Conservation (phyloP, 2,888 invertebrate species). For the Tholera decimalis region DNA sequence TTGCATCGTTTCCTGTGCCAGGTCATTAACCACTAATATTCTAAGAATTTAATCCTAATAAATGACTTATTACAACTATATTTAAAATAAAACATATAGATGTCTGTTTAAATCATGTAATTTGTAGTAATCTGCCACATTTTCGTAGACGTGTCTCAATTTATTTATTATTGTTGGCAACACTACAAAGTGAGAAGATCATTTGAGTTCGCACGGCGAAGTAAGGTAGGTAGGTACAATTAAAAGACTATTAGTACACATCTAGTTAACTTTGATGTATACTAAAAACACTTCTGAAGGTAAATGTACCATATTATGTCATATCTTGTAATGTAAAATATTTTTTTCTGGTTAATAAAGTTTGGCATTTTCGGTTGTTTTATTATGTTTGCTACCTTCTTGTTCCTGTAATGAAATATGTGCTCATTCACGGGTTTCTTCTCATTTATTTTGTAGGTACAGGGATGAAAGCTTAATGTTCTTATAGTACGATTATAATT, state of each 20-base stretch:
- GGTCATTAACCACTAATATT: slow-evolving; percentile 54
- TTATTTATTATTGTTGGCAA: slow-evolving; percentile 54
- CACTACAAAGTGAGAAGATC: slow-evolving; percentile 44
- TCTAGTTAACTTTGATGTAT: slow-evolving; percentile 61
- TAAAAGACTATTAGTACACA: slow-evolving; percentile 53
- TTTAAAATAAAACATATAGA: slow-evolving; percentile 29
- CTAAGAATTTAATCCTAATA: slow-evolving; percentile 50
- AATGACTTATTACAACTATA: slow-evolving; percentile 35
- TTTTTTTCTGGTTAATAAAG: slow-evolving; percentile 55
- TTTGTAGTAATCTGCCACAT: slow-evolving; percentile 32
- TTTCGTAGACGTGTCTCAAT: slow-evolving; percentile 49
- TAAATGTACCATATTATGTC: slow-evolving; percentile 21
- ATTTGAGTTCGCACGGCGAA: slow-evolving; percentile 47
- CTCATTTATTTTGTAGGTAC: background rate
- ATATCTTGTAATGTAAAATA: slow-evolving; percentile 28
- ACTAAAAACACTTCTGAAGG: slow-evolving; percentile 34
- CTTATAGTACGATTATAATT: background rate
- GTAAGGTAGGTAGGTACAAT: slow-evolving; percentile 48
- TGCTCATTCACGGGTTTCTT: background rate
- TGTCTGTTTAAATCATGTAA: slow-evolving; percentile 30
- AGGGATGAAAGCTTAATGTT: background rate
- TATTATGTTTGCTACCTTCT: slow-evolving; percentile 33
- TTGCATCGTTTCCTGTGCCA: slow-evolving; percentile 55
- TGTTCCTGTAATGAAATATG: slow-evolving; percentile 14
- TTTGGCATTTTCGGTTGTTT: slow-evolving; percentile 53